A percentile compares a stretch with the other conserved stretches of the same genome.
Conservation (phyloP, 35 echinoderm and acorn worm species). For the Strongylocentrotus purpuratus region DNA sequence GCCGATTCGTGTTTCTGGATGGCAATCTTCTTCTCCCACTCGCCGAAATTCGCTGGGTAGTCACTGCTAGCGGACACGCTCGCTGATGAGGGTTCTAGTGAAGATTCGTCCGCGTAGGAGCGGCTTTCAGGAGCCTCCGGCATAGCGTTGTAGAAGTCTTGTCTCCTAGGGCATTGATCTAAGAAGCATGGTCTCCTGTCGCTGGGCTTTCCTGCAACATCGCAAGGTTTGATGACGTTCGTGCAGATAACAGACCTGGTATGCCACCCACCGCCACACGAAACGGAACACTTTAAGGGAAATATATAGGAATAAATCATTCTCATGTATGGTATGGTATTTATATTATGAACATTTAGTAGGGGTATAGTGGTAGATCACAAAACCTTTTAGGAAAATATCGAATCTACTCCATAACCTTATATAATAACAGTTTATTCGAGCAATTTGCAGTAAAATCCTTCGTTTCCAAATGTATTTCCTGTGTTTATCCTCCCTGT, state of each 20-base stretch:
- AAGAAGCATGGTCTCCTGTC: conserved; percentile 35
- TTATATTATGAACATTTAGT: neutral
- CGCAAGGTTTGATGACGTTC: conserved; percentile 42
- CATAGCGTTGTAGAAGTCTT: neutral
- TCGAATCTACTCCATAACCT: neutral
- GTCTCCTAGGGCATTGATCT: neutral
- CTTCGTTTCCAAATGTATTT: too few relatives aligned
- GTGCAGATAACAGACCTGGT: conserved; percentile 53
- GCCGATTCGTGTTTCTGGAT: neutral
- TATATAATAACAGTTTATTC: too few relatives aligned
- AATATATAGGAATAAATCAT: neutral
- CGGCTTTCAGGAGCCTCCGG: neutral
- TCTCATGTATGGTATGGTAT: too few relatives aligned
- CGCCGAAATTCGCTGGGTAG: neutral
- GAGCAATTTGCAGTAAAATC: too few relatives aligned
- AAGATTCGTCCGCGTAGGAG: neutral
- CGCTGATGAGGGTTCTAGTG: neutral
- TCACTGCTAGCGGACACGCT: neutral
- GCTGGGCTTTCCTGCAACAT: conserved; percentile 27
- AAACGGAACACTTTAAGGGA: conserved; percentile 50
- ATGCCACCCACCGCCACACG: conserved; percentile 61
- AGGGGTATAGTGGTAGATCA: neutral
- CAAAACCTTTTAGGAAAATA: neutral
- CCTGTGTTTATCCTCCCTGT: too few relatives aligned
- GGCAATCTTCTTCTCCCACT: conserved; percentile 23